Percentiles rank a stretch among this genome's conserved stretches.
These are phyloP conservation scores for Arion vulgaris DNA, from an alignment of 1,140 invertebrate species.

Conservation along the genomic window DNA sequence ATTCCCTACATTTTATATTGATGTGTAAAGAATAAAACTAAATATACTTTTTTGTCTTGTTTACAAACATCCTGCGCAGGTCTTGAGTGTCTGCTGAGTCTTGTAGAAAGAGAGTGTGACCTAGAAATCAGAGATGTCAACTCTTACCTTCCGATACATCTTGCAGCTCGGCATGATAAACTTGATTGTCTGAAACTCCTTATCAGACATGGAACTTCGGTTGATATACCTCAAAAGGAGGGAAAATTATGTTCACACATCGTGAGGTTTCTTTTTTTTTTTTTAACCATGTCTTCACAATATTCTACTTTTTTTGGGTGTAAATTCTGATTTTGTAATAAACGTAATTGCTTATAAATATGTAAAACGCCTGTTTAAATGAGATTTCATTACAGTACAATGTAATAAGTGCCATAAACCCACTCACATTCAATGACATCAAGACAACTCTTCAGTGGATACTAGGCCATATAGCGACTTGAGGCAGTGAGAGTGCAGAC, in stretches of 20 bases:
- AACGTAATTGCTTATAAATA: not conserved
- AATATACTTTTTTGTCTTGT: too few species aligned
- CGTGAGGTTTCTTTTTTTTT: slow-evolving; percentile 50
- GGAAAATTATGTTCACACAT: slow-evolving; percentile 67
- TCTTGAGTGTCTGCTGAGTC: slow-evolving; percentile 57
- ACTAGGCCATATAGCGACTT: too few species aligned
- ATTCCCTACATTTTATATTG: too few species aligned
- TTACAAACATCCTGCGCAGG: slow-evolving; percentile 43
- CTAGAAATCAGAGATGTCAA: slow-evolving; percentile 65
- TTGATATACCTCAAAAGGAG: slow-evolving; percentile 62
- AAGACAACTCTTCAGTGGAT: too few species aligned
- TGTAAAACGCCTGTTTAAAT: too few species aligned
- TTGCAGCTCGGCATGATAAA: slow-evolving; percentile 65
- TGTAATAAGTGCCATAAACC: too few species aligned
- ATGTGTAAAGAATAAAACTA: too few species aligned
- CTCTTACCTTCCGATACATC: slow-evolving; percentile 64
- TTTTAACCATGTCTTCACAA: not conserved
- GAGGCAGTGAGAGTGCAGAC: too few species aligned
- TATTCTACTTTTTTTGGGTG: too few species aligned
- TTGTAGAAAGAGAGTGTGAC: slow-evolving; percentile 70
- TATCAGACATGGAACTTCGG: slow-evolving; percentile 65
- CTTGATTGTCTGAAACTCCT: slow-evolving; percentile 67
- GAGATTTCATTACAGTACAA: too few species aligned
- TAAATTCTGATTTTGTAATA: not conserved
- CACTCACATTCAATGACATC: too few species aligned